A percentile compares a stretch with the other conserved stretches of the same genome.
Evolutionary conservation across 1,140 invertebrate species (phyloP).

Genomic region (Bursaphelenchus mucronatus): DNA sequence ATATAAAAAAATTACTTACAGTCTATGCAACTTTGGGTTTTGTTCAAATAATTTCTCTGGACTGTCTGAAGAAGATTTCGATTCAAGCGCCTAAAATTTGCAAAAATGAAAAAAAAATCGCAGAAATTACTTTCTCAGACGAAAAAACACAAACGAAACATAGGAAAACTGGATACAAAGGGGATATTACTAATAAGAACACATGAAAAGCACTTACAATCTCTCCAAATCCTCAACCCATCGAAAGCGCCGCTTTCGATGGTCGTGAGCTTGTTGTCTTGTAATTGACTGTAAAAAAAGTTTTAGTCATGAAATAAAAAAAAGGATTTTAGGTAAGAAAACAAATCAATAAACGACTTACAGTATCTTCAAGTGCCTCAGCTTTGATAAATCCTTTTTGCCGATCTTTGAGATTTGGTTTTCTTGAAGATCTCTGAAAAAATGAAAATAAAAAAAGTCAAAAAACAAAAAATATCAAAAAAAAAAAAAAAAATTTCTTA

Average conservation of each 20-base stretch:
- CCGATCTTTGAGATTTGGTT: constrained; percentile 85
- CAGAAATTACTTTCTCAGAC: too few relatives aligned
- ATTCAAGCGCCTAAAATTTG: constrained; percentile 76
- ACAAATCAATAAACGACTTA: constrained; percentile 68
- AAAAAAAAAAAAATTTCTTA: neutral
- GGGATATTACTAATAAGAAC: too few relatives aligned
- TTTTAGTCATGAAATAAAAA: constrained; percentile 20
- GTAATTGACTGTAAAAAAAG: constrained; percentile 73
- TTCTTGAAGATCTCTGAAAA: constrained; percentile 82
- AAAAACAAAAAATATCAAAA: constrained; percentile 8
- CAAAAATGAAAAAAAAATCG: too few relatives aligned
- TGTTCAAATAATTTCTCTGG: constrained; percentile 77
- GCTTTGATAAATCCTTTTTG: constrained; percentile 79
- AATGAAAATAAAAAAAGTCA: constrained; percentile 10
- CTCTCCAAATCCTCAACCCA: constrained; percentile 78
- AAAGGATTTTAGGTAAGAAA: neutral
- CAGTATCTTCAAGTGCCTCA: constrained; percentile 80
- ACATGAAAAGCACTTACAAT: too few relatives aligned
- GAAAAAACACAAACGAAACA: too few relatives aligned
- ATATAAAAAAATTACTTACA: constrained; percentile 74
- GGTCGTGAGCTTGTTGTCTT: constrained; percentile 84
- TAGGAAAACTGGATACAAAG: too few relatives aligned
- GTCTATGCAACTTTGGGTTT: constrained; percentile 76
- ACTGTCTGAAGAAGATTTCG: constrained; percentile 80
- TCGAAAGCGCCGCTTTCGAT: constrained; percentile 84